Base-by-base conservation (phyloP, 2,888 invertebrate genomes). In the Eupithecia dodoneata region DNA sequence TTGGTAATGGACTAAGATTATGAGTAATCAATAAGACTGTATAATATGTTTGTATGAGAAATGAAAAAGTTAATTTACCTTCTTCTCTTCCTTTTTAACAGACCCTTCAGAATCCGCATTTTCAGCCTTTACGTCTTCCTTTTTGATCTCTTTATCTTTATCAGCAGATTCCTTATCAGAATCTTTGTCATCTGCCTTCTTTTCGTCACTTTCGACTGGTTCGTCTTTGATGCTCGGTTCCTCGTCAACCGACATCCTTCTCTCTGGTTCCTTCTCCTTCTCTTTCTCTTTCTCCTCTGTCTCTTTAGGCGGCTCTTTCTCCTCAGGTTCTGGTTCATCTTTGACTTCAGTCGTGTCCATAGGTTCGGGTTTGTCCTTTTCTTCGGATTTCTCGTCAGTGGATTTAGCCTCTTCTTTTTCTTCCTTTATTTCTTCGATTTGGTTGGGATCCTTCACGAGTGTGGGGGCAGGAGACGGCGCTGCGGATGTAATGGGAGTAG, bases 81-180 rank as follows among this genome's bases (percentile, higher is more conserved):
- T 90, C 84, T 90, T 90, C 3, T 90, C 90, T 3, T 96, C 94
- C 87, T 96, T 96, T 80, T 94, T 96, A 90, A 92, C 95, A 73
- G 94, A 91, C 4, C 85, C 90, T 75, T 93, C 93, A 1, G 94
- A 92, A 81, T 94, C 93, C 0, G 92, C 90, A 83, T 95, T 94
- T 63, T 95, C 95, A 81, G 92, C 92, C 86, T 94, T 95, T 6
- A 85, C 92, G 65, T 94, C 95, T 0, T 93, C 95, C 85, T 95
- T 84, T 67, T 89, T 88, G 55, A 91, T 94, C 7, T 89, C 87
- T 12, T 93, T 93, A 0, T 92, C 92, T 71, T 90, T 92, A 49
- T 74, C 73, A 69, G 73, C 59, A n/a, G 59, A 59, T 63, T 49
- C 72, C 49, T 77, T 77, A 59, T 76, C 76, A 15, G 74, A 76